Conservation (phyloP, 2,113 vertebrate genomes). For the Lichenostomus cassidix region DNA sequence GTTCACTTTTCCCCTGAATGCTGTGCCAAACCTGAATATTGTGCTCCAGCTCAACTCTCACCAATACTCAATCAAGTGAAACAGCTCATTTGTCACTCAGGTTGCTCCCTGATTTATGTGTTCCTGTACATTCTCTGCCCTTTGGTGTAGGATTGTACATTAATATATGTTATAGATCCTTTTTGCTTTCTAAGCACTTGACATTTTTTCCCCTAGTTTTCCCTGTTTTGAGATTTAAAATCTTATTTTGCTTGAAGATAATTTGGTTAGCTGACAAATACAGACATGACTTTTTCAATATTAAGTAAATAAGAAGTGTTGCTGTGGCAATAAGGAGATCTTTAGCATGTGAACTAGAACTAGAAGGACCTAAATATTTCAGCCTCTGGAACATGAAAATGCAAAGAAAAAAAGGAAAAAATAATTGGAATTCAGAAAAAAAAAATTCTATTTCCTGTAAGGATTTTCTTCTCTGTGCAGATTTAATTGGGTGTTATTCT, state of each 20-base stretch:
- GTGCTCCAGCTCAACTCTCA: background rate
- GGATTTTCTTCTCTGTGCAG: background rate
- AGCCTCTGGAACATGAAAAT: background rate
- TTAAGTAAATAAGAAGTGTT: background rate
- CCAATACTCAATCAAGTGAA: background rate
- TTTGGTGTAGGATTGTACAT: background rate
- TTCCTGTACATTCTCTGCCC: background rate
- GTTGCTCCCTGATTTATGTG: background rate
- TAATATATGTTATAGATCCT: background rate
- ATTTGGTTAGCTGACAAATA: constrained; percentile 28
- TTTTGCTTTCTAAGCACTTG: constrained; percentile 12
- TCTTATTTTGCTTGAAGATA: background rate
- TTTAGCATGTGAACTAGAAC: background rate
- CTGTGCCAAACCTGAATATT: background rate
- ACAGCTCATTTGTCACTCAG: background rate
- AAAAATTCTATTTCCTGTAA: background rate
- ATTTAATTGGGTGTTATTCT: background rate
- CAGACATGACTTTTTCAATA: constrained; percentile 5
- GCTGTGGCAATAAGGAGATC: background rate
- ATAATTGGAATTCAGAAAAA: background rate
- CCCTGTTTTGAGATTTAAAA: constrained; percentile 31
- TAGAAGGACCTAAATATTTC: background rate
- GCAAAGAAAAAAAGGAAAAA: background rate
- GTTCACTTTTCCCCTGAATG: background rate
- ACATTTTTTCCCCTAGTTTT: background rate